Evolutionary conservation across 1,140 invertebrate species (phyloP).

Genomic region (Cheumatopsyche charites): DNA sequence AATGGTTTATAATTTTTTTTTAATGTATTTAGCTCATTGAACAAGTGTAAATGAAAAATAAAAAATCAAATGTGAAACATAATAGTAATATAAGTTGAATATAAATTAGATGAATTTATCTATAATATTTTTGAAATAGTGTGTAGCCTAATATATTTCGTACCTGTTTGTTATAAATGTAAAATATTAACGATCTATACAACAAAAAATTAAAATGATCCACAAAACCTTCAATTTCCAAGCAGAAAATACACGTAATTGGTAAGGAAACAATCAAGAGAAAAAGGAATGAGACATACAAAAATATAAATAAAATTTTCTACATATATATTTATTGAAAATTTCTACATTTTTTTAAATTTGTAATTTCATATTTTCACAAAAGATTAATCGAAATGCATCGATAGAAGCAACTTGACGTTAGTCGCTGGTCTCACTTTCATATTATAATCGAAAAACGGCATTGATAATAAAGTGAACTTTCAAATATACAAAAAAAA

Average conservation of each 20-base stretch:
- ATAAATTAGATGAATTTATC: not conserved
- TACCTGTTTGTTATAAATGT: no score
- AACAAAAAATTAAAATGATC: not conserved
- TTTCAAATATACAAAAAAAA: not conserved
- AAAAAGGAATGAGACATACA: not conserved
- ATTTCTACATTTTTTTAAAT: constrained; percentile 16
- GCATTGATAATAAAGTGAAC: not conserved
- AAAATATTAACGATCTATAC: not conserved
- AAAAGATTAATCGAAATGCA: constrained; percentile 7
- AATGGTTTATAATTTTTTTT: not conserved
- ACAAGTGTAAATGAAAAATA: not conserved
- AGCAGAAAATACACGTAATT: no score
- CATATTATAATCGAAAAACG: not conserved
- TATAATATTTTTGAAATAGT: not conserved
- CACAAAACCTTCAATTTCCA: no score
- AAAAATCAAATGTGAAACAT: not conserved
- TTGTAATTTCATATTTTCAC: constrained; percentile 8
- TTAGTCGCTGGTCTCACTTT: not conserved
- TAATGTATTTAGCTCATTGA: not conserved
- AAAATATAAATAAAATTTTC: constrained; percentile 18
- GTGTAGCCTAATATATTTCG: no score
- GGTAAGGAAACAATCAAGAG: not conserved
- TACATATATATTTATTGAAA: constrained; percentile 18
- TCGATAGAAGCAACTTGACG: not conserved
- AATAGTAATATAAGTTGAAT: not conserved